These are phyloP conservation scores for Coracias cyanogaster DNA, from an alignment of 2,797 vertebrate genomes.

Conservation along the genomic window DNA sequence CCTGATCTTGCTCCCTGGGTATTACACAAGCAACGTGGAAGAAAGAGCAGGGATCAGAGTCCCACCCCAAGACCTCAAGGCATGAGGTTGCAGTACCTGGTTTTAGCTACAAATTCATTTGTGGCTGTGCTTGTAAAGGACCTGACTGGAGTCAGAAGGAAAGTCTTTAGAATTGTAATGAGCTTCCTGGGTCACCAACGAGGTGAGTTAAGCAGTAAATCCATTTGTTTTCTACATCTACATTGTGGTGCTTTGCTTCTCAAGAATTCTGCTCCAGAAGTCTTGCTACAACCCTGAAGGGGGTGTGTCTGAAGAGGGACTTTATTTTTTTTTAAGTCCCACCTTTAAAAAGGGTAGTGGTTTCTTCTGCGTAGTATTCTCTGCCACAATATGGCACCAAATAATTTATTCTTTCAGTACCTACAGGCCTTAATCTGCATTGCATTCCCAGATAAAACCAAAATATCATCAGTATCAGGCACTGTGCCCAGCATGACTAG, in stretches of 20 bases:
- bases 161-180: neutral
- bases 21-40: neutral
- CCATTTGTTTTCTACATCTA: neutral
- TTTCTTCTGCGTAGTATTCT: neutral
- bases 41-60: neutral
- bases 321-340: neutral
- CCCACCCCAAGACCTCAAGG: neutral
- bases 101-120: neutral
- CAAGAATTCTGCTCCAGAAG: neutral
- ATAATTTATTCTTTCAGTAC: neutral
- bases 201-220: neutral
- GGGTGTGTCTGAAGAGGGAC: neutral
- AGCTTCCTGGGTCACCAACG: neutral
- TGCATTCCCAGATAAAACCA: fast-evolving
- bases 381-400: neutral
- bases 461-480: neutral
- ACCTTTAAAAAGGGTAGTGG: neutral
- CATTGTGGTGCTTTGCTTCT: neutral
- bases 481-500: neutral
- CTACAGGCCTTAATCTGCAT: neutral
- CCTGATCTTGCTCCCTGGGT: neutral
- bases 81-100: neutral
- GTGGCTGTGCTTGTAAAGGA: neutral
- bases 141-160: neutral
- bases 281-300: neutral